These are phyloP conservation scores for Andrena bicolor DNA, from an alignment of 2,888 invertebrate genomes.

Conservation along the genomic window DNA sequence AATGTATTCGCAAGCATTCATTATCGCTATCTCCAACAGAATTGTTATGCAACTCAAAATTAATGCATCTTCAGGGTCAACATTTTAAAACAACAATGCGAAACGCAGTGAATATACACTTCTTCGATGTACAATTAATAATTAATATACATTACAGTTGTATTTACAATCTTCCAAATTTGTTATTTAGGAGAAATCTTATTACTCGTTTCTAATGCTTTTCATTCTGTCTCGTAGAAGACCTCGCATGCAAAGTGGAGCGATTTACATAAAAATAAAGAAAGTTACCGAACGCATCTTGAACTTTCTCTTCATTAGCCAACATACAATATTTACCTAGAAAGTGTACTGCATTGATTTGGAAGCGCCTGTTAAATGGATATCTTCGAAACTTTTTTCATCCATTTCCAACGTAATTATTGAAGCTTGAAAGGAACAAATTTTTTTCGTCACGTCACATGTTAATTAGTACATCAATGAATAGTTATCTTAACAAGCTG, in stretches of 20 bases:
- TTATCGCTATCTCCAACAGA: background rate
- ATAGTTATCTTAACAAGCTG: slow-evolving; percentile 20
- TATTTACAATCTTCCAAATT: background rate
- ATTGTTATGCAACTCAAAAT: background rate
- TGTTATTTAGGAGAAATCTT: background rate
- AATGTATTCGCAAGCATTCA: background rate
- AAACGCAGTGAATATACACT: background rate
- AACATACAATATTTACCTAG: slow-evolving; percentile 59
- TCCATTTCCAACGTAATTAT: slow-evolving; percentile 53
- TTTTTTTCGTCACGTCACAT: slow-evolving; percentile 33
- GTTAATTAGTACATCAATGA: background rate
- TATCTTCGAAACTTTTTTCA: slow-evolving; percentile 45
- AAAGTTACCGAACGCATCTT: slow-evolving; percentile 46
- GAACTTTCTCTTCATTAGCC: slow-evolving; percentile 57
- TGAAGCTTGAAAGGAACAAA: slow-evolving; percentile 55
- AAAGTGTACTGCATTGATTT: slow-evolving; percentile 56
- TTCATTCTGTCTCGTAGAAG: background rate
- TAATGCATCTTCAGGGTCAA: slow-evolving; percentile 23
- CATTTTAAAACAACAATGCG: background rate
- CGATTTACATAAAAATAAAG: slow-evolving; percentile 45
- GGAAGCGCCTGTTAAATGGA: slow-evolving; percentile 56
- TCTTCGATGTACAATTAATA: background rate
- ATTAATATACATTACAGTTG: background rate
- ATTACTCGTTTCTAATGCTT: background rate
- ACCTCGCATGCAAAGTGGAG: background rate